Percentiles rank a stretch among this genome's conserved stretches.
Evolutionary conservation across 2,888 invertebrate genomes (phyloP).

Genomic region (Drosophila siamana): DNA sequence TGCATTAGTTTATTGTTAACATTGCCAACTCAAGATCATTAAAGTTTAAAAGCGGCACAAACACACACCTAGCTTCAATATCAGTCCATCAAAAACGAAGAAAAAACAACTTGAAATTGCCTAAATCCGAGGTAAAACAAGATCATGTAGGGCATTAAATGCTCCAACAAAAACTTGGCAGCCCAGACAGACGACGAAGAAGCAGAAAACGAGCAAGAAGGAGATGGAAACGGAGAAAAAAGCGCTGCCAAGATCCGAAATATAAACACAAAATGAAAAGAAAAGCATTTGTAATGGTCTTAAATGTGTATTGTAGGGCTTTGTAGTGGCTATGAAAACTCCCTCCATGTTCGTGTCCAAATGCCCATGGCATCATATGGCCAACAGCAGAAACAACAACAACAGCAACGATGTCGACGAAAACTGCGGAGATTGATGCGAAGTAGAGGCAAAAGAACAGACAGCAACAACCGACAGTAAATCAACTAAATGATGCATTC

Average conservation of each 20-base stretch:
- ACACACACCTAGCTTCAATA: constrained; percentile 51
- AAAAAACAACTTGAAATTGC: constrained; percentile 56
- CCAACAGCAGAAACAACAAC: constrained; percentile 25
- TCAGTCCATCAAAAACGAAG: constrained; percentile 70
- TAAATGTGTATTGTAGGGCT: constrained; percentile 30
- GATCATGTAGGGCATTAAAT: constrained; percentile 71
- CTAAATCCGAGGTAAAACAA: constrained; percentile 71
- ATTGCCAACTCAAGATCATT: constrained; percentile 58
- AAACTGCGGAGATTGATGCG: constrained; percentile 18
- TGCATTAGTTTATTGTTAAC: constrained; percentile 53
- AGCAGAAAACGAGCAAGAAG: constrained; percentile 19
- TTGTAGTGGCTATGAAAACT: constrained; percentile 31
- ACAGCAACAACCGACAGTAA: constrained; percentile 57
- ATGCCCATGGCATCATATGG: constrained; percentile 60
- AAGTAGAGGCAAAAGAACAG: constrained; percentile 36
- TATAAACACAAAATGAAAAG: constrained; percentile 72
- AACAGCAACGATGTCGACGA: constrained; percentile 1
- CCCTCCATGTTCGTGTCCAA: constrained; percentile 49
- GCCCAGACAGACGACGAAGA: constrained; percentile 31
- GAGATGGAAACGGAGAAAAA: constrained; percentile 15
- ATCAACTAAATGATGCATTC: constrained; percentile 72
- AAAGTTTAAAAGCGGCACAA: constrained; percentile 48
- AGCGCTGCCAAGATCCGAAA: constrained; percentile 55
- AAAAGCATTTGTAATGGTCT: constrained; percentile 76
- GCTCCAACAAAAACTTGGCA: constrained; percentile 39